A percentile compares a stretch with the other conserved stretches of the same genome.
Evolutionary conservation across 2,888 invertebrate genomes (phyloP).

Genomic region (Gymnocheta viridis): DNA sequence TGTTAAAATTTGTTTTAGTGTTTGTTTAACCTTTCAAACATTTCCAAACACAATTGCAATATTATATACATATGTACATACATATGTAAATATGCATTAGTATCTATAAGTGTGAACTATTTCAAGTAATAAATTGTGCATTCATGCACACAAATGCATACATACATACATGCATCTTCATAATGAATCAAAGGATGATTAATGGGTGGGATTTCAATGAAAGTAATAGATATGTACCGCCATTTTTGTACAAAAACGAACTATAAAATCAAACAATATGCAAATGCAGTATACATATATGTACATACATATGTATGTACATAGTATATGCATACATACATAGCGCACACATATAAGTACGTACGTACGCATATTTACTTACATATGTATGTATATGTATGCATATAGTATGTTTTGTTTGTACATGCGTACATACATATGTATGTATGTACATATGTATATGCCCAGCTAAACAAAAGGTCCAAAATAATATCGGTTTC

Average conservation of each 20-base stretch:
- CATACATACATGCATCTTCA: no score
- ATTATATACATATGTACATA: background rate
- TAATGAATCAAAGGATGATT: conserved; percentile 22
- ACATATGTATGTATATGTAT: background rate
- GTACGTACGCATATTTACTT: background rate
- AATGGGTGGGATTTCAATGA: conserved; percentile 54
- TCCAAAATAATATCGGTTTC: no score
- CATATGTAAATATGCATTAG: no score
- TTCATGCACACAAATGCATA: background rate
- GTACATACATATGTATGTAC: background rate
- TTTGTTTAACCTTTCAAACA: conserved; percentile 45
- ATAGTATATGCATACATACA: background rate
- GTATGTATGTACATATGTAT: background rate
- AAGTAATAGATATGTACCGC: conserved; percentile 21
- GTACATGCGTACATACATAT: background rate
- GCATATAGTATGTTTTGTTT: background rate
- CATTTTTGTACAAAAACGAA: conserved; percentile 36
- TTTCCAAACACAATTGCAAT: conserved; percentile 29
- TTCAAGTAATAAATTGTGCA: no score
- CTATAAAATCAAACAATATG: background rate
- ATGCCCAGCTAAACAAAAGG: no score
- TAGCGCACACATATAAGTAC: background rate
- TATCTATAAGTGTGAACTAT: background rate
- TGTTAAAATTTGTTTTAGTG: background rate
- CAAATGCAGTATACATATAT: background rate